Evolutionary conservation across 2,113 vertebrate genomes (phyloP).

Genomic region (Megaceryle maxima): DNA sequence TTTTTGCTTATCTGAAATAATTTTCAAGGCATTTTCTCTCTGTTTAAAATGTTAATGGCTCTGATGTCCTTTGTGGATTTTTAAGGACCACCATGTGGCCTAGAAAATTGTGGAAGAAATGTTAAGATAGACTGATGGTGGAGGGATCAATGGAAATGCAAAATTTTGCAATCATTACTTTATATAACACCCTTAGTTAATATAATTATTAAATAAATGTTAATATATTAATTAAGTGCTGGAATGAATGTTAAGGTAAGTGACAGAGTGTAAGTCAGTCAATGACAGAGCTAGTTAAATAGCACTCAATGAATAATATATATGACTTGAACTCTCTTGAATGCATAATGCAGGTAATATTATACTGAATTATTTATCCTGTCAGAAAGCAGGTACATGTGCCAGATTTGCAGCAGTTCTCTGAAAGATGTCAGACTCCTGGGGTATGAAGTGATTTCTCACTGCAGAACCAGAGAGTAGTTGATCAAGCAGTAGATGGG

Average conservation of each 20-base stretch:
- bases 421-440: not conserved
- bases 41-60: not conserved
- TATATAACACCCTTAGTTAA: not conserved
- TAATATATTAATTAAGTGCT: not conserved
- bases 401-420: conserved; percentile 10
- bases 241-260: not conserved
- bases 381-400: not conserved
- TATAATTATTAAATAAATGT: not conserved
- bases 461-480: not conserved
- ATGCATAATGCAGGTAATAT: conserved; percentile 23
- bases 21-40: not conserved
- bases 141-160: not conserved
- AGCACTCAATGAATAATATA: conserved; percentile 48
- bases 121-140: not conserved
- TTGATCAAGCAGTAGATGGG: not conserved
- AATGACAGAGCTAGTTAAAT: conserved; percentile 31
- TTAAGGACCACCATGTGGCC: not conserved
- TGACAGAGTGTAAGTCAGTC: not conserved
- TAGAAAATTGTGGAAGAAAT: not conserved
- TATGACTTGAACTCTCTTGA: conserved; percentile 5
- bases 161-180: not conserved
- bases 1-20: not conserved
- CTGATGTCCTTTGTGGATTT: not conserved
- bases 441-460: not conserved
- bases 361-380: conserved; percentile 43